These are phyloP conservation scores for Orthonychiurus folsomi DNA, from an alignment of 2,888 invertebrate species.

Conservation along the genomic window DNA sequence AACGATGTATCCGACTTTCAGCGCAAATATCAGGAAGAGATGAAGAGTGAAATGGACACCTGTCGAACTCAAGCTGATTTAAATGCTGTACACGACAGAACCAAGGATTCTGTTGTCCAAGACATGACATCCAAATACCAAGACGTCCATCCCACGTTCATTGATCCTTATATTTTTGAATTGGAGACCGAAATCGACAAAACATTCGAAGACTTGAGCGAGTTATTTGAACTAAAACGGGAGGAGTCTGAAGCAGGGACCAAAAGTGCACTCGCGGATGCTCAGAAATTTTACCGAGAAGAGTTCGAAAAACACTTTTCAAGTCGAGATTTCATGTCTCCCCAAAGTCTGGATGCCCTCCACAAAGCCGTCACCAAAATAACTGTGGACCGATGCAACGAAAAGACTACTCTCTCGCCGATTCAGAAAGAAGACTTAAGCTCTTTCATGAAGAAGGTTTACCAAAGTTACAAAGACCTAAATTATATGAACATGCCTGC, in stretches of 20 bases:
- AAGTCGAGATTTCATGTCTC: neutral
- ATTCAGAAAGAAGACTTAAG: neutral
- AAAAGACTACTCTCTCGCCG: neutral
- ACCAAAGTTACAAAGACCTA: neutral
- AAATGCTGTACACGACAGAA: neutral
- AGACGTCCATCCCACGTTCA: conserved; percentile 5
- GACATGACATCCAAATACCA: neutral
- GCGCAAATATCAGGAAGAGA: neutral
- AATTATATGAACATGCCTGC: conserved; percentile 2
- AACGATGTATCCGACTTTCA: neutral
- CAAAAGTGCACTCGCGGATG: conserved; percentile 12
- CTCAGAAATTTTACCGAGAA: conserved; percentile 18
- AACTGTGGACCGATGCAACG: neutral
- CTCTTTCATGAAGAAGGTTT: neutral
- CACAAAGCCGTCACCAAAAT: neutral
- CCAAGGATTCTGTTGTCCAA: neutral
- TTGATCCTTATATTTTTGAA: neutral
- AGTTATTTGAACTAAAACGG: conserved; percentile 13
- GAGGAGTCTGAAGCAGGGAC: conserved; percentile 12
- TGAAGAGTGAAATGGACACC: neutral
- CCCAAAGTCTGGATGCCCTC: neutral
- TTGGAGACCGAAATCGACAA: conserved; percentile 11
- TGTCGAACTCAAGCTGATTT: neutral
- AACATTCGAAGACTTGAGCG: conserved; percentile 14
- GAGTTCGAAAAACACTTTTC: conserved; percentile 9